A percentile compares a stretch with the other conserved stretches of the same genome.
These are phyloP conservation scores for Pelobates cultripes DNA, from an alignment of 2,797 vertebrate genomes.

Conservation along the genomic window DNA sequence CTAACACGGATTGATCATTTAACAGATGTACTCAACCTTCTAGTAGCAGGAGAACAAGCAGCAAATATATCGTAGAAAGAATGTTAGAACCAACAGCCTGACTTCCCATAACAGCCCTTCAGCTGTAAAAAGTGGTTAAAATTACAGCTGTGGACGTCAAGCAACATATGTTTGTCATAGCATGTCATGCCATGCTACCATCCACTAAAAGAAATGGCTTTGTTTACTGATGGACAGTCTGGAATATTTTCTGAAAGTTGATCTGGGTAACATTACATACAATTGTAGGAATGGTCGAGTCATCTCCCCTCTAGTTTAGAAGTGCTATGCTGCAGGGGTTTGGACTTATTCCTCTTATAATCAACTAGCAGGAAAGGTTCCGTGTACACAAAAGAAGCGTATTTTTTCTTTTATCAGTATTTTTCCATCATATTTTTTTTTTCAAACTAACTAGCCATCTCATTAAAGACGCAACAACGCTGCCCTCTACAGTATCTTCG, in stretches of 20 bases:
- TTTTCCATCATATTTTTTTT: not conserved
- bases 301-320: constrained; percentile 1
- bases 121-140: not conserved
- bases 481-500: constrained; percentile 70
- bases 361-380: not conserved
- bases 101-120: not conserved
- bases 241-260: not conserved
- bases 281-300: constrained; percentile 1
- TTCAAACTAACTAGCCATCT: not conserved
- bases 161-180: constrained; percentile 41
- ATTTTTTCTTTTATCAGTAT: constrained; percentile 22
- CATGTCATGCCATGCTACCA: constrained; percentile 5
- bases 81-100: not conserved
- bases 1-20: not conserved
- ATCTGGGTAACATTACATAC: constrained; percentile 13
- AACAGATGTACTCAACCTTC: not conserved
- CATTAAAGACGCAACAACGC: constrained; percentile 58
- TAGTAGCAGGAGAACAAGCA: not conserved
- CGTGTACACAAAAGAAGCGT: not conserved
- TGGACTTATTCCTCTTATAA: not conserved
- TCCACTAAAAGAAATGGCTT: not conserved
- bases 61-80: not conserved
- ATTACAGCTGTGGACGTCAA: constrained; percentile 26
- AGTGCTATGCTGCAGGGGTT: not conserved
- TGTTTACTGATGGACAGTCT: constrained; percentile 8